Evolutionary conservation across 1,140 invertebrate species (phyloP), one percentile per base, ranked within the genome.

Genomic region (Chrysopa pallens): DNA sequence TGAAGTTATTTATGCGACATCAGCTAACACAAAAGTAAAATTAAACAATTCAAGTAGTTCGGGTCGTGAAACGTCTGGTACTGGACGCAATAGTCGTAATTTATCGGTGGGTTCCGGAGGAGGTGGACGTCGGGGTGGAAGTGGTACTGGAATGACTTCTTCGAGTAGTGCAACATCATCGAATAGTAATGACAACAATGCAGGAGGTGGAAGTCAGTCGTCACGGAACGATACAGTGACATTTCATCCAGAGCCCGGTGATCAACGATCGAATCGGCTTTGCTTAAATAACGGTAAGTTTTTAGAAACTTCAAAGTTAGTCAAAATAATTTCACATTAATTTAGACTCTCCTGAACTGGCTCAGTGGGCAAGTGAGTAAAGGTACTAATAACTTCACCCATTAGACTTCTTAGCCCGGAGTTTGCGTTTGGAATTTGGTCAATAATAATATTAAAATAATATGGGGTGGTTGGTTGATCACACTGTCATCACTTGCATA

Each of bases 101-200:
- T n/a, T n/a, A n/a, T n/a, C n/a, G n/a, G n/a, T n/a, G n/a, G 6
- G 29, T 31, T 31, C 29, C n/a, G 5, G 39, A 29, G 14, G 39
- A 5, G 39, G 39, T 9, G 47, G 57, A 15, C 49, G 52, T 40
- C 54, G 55, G 33, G 42, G 56, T 31, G 42, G 46, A 9, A 45
- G 53, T 35, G 33, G 27, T 9, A 46, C 50, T 13, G 61, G 63
- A 40, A 67, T 69, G 64, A 69, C 66, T n/a, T 67, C 63, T 37
- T 67, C 64, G 29, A 66, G 65, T 47, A 68, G 66, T 48, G 66
- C 61, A n/a, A 59, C 62, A 38, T 68, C 64, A 9, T 66, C 63
- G 40, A 64, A 61, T 48, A 61, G 62, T 45, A 55, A 55, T 48
- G 50, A 45, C 40, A 55, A 55, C 44, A 43, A 14, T 44, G 28